Base-by-base conservation (phyloP, 2,888 invertebrate genomes). In the Stomorhina lunata region DNA sequence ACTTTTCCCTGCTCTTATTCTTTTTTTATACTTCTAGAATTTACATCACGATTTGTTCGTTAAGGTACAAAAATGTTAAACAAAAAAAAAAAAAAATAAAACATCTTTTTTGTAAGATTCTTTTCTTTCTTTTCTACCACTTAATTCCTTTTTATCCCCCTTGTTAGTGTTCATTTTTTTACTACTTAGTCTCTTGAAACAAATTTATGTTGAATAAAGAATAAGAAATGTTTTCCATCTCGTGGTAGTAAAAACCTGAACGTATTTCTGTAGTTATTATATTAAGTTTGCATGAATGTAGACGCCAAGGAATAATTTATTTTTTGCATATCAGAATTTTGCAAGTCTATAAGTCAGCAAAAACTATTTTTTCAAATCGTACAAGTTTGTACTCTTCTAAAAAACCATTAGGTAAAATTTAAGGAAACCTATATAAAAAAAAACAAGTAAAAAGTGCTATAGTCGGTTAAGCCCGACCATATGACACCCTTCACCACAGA, bases 41-140 rank as follows among this genome's bases (percentile, higher is more conserved):
- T 86, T 90, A 89, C 90, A 90, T 88, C 88, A 89, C 87, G 90
- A 91, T 88, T 87, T 90, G 88, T 88, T 91, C 89, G 89, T 89
- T 87, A 90, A 91, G 90, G 90, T 91, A 90, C 79, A 61, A 73
- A 53, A 57, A 72, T 45, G 10, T 45, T 68, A 53, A n/a, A n/a
- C n/a, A n/a, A n/a, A n/a, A n/a, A n/a, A 71, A 3, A 68, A 53
- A n/a, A 43, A 27, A 69, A 50, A 73, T 65, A 48, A 69, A 53
- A 65, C 32, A 22, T 45, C 25, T 55, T 57, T 61, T 65, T 78
- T 81, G 29, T 81, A 78, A 72, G 63, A 81, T 73, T 71, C 61
- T 66, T 15, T 37, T 4, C 32, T 34, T 48, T 55, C 29, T 53
- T 63, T 68, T 68, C 61, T 81, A 40, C 61, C 37, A 45, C 61